Percentiles rank a stretch among this genome's conserved stretches.
Conservation (phyloP, 1,140 invertebrate genomes). For the Conopomorpha cramerella region DNA sequence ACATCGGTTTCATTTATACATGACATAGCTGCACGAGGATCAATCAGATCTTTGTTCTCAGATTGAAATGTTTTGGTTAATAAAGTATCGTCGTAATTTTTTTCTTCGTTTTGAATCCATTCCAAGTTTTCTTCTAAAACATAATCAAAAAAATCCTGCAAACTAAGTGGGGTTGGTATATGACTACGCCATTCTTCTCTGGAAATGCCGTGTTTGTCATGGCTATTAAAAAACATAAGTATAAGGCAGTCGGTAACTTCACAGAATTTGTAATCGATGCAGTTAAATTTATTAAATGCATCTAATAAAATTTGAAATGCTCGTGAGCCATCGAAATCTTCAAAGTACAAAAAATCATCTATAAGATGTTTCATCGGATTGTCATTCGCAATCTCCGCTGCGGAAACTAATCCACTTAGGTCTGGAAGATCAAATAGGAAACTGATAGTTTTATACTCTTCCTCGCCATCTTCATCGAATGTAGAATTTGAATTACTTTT, state of each 20-base stretch:
- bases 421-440: conserved; percentile 44
- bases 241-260: conserved; percentile 39
- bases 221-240: conserved; percentile 46
- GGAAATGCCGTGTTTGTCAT: conserved; percentile 24
- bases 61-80: conserved; percentile 18
- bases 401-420: conserved; percentile 41
- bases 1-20: conserved; percentile 28
- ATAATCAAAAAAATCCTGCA: conserved; percentile 62
- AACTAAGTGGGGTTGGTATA: conserved; percentile 54
- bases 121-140: conserved; percentile 51
- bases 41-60: conserved; percentile 17
- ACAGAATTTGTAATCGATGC: conserved; percentile 46
- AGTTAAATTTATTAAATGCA: conserved; percentile 44
- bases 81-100: conserved; percentile 27
- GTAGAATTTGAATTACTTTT: too few species aligned
- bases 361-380: conserved; percentile 28
- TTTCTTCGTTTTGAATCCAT: conserved; percentile 54
- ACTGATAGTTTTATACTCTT: too few species aligned
- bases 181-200: conserved; percentile 38
- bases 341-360: conserved; percentile 46
- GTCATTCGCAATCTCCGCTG: conserved; percentile 30
- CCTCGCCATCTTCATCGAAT: too few species aligned
- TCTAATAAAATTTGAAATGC: conserved; percentile 31
- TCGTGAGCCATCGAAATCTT: conserved; percentile 31
- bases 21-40: conserved; percentile 13